A percentile compares a stretch with the other conserved stretches of the same genome.
Conservation (phyloP, 2,888 invertebrate genomes). For the Dryocosmus kuriphilus region DNA sequence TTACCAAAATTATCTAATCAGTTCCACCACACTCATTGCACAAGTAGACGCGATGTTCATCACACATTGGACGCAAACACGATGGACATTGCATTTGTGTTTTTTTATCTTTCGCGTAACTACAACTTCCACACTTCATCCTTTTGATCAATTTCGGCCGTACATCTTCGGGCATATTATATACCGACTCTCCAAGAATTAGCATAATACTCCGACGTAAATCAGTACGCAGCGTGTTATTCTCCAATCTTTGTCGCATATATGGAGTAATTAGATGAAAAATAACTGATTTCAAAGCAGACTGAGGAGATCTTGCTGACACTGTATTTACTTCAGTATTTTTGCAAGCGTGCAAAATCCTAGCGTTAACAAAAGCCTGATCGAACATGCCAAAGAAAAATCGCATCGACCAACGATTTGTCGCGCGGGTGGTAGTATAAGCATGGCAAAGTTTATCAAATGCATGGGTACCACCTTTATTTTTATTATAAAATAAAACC, state of each 20-base stretch:
- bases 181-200: not conserved
- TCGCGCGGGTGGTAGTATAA: conserved; percentile 22
- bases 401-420: conserved; percentile 35
- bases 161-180: not conserved
- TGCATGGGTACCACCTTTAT: conserved; percentile 9
- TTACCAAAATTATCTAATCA: not conserved
- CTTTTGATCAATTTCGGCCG: conserved; percentile 3
- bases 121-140: not conserved
- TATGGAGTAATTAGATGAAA: no score
- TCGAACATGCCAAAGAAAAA: conserved; percentile 37
- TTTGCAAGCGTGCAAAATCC: conserved; percentile 29
- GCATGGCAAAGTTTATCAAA: conserved; percentile 23
- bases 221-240: no score
- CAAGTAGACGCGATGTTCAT: not conserved
- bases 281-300: no score
- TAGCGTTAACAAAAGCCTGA: conserved; percentile 13
- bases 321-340: not conserved
- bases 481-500: conserved; percentile 39
- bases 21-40: not conserved
- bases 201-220: no score
- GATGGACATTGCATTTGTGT: conserved; percentile 1
- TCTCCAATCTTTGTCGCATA: no score
- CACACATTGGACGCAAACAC: conserved; percentile 17
- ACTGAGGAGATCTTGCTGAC: no score
- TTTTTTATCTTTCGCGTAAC: conserved; percentile 38